Conservation (phyloP, 2,888 invertebrate genomes). For the Tortricodes alternella region DNA sequence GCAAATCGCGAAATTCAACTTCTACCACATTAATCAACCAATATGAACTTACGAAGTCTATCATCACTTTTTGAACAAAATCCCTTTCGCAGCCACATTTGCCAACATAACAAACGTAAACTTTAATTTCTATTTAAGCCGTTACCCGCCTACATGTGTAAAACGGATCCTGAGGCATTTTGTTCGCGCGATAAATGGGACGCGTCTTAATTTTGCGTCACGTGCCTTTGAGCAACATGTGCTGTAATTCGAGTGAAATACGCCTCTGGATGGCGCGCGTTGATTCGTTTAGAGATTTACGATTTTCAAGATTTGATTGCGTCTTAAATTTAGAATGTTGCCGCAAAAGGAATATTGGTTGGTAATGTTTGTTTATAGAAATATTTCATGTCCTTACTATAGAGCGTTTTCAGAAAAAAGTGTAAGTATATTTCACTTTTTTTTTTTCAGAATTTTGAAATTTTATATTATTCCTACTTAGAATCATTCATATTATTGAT, state of each 20-base stretch:
- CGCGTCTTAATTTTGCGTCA: conserved; percentile 12
- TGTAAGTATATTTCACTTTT: too few species aligned
- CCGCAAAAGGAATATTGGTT: not conserved
- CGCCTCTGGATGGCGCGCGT: conserved; percentile 9
- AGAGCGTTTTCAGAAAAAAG: too few species aligned
- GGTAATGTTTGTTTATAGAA: not conserved
- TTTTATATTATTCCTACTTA: too few species aligned
- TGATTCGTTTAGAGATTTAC: conserved; percentile 20
- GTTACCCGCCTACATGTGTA: not conserved
- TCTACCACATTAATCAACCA: too few species aligned
- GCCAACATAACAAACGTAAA: not conserved
- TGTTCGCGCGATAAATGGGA: conserved; percentile 1
- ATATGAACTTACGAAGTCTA: too few species aligned
- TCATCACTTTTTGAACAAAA: not conserved
- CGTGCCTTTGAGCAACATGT: conserved; percentile 7
- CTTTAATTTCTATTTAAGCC: not conserved
- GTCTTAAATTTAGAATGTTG: conserved; percentile 1
- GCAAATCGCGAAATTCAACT: too few species aligned
- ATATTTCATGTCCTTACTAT: too few species aligned
- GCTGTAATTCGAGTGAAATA: conserved; percentile 14
- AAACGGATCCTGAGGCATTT: conserved; percentile 6
- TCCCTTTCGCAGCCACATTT: not conserved
- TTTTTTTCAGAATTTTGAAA: too few species aligned
- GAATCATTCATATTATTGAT: too few species aligned
- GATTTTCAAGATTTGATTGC: conserved; percentile 13